These are phyloP conservation scores for Fregetta grallaria DNA, from an alignment of 2,113 vertebrate genomes.

Conservation along the genomic window DNA sequence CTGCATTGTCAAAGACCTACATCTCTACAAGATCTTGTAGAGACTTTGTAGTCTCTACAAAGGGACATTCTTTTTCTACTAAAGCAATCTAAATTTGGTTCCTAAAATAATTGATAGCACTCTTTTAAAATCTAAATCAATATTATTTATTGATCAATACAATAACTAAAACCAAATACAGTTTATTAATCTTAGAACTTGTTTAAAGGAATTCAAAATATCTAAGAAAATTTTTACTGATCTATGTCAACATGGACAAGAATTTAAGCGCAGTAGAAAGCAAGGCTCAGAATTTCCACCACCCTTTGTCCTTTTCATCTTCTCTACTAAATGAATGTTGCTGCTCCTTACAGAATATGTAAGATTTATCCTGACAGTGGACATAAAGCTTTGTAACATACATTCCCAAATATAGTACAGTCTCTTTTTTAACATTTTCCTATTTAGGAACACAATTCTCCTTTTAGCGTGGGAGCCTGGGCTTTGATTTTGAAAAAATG, in stretches of 20 bases:
- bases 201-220: background rate
- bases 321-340: background rate
- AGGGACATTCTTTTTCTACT: background rate
- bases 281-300: background rate
- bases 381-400: background rate
- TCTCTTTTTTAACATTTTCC: background rate
- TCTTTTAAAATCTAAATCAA: background rate
- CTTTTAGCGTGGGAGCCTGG: background rate
- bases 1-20: background rate
- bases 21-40: background rate
- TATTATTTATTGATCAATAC: background rate
- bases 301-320: background rate
- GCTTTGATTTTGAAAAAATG: background rate
- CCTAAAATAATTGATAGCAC: background rate
- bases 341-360: background rate
- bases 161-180: background rate
- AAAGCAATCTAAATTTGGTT: background rate
- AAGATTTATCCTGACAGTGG: background rate
- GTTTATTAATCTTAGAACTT: background rate
- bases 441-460: background rate
- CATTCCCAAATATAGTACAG: background rate
- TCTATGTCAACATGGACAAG: background rate
- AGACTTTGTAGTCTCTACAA: background rate
- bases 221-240: background rate
- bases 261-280: background rate